These are phyloP conservation scores for Steinernema khuongi DNA, from an alignment of 1,140 invertebrate genomes.

Conservation along the genomic window DNA sequence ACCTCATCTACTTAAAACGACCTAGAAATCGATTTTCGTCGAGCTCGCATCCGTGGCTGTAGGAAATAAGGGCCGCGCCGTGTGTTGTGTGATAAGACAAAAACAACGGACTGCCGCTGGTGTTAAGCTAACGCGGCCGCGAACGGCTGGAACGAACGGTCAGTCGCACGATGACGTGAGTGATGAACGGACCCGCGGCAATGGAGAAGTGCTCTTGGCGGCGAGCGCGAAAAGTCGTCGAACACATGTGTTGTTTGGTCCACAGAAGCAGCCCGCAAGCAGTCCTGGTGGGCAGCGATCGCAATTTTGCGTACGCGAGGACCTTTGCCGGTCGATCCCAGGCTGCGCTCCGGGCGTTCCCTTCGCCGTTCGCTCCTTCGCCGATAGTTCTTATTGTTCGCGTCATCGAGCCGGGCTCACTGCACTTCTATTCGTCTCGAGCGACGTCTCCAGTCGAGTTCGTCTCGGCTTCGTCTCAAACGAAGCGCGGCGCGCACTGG, in stretches of 20 bases:
- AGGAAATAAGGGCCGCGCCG: background rate
- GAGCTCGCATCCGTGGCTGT: background rate
- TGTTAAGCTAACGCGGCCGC: background rate
- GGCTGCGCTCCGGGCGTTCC: background rate
- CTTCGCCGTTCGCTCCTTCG: background rate
- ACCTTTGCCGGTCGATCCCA: background rate
- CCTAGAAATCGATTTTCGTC: constrained; percentile 5
- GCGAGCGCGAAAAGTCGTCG: background rate
- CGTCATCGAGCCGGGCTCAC: background rate
- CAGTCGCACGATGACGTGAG: background rate
- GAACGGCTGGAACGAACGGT: background rate
- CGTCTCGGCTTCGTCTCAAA: background rate
- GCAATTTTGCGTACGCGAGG: background rate
- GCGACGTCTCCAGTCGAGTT: no score
- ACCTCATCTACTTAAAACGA: background rate
- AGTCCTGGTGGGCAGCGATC: background rate
- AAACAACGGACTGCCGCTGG: background rate
- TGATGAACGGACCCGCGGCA: no score
- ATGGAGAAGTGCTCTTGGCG: background rate
- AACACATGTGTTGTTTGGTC: constrained; percentile 13
- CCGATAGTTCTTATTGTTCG: background rate
- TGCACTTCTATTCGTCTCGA: no score
- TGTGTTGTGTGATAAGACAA: background rate
- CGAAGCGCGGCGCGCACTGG: background rate
- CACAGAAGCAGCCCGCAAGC: background rate